Percentiles rank a stretch among this genome's conserved stretches.
These are phyloP conservation scores for Pyrgus malvae DNA, from an alignment of 2,888 invertebrate genomes.

Conservation along the genomic window DNA sequence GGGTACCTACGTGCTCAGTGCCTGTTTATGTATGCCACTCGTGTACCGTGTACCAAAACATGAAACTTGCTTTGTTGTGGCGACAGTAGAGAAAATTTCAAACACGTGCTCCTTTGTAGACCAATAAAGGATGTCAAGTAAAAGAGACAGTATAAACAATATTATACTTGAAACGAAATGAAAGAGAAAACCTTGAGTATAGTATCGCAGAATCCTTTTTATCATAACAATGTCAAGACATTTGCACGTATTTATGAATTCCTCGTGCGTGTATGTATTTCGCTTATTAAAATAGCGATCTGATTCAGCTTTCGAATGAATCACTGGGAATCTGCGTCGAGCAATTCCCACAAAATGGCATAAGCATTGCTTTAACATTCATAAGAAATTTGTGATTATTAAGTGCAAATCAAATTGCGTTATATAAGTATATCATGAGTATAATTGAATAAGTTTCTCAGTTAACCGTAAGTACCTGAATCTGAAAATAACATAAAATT, in stretches of 20 bases:
- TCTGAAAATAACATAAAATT: too few species aligned
- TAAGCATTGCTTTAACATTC: too few species aligned
- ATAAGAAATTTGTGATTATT: too few species aligned
- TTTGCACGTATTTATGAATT: conserved; percentile 1
- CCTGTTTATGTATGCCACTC: conserved; percentile 9
- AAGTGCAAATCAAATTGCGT: too few species aligned
- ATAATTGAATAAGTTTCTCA: too few species aligned
- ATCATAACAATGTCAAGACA: neutral
- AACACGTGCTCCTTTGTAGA: conserved; percentile 3
- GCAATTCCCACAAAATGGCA: neutral
- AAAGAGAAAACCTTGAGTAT: neutral
- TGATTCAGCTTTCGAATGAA: conserved; percentile 23
- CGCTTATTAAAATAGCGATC: conserved; percentile 9
- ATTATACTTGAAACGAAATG: neutral
- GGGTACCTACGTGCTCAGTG: neutral
- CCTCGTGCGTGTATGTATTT: neutral
- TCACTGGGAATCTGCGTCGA: conserved; percentile 4
- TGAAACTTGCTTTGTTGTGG: conserved; percentile 11
- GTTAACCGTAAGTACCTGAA: too few species aligned
- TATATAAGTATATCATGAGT: too few species aligned
- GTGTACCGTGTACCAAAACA: conserved; percentile 18
- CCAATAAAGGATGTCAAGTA: conserved; percentile 9
- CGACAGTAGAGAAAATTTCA: conserved; percentile 17
- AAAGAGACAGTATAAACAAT: neutral
- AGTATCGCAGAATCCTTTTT: neutral